Conservation (phyloP, 2,113 vertebrate genomes). For the Buteo buteo region DNA sequence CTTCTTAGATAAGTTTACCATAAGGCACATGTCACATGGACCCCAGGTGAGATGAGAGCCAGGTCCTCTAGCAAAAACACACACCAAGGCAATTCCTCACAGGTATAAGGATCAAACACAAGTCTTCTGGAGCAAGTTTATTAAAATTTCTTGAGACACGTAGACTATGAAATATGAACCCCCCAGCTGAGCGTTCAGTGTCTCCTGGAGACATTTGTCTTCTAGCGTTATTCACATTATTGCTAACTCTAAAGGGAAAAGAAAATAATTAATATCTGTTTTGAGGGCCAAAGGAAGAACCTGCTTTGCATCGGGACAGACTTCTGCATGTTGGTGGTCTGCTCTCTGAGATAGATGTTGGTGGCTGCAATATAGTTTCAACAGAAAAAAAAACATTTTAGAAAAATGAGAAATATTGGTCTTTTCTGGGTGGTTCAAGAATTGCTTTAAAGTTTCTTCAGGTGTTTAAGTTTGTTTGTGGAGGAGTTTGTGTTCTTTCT, state of each 20-base stretch:
- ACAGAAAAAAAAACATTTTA: not conserved
- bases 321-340: not conserved
- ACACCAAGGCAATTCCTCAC: not conserved
- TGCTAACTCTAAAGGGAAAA: not conserved
- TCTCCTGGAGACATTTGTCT: not conserved
- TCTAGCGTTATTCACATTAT: not conserved
- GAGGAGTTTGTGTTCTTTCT: not conserved
- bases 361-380: not conserved
- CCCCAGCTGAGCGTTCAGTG: not conserved
- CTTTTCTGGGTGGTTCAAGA: not conserved
- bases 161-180: not conserved
- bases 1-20: not conserved
- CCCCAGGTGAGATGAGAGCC: not conserved
- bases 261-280: not conserved
- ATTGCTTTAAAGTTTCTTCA: not conserved
- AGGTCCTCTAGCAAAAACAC: not conserved
- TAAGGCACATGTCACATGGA: not conserved
- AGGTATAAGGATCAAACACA: not conserved
- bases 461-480: not conserved
- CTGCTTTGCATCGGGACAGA: not conserved
- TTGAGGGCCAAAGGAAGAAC: not conserved
- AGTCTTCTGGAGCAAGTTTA: not conserved
- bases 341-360: not conserved
- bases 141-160: not conserved
- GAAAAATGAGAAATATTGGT: not conserved